phyloP scores from a whole-genome alignment of 2,797 vertebrate species.

The Eremophila alpestris region DNA sequence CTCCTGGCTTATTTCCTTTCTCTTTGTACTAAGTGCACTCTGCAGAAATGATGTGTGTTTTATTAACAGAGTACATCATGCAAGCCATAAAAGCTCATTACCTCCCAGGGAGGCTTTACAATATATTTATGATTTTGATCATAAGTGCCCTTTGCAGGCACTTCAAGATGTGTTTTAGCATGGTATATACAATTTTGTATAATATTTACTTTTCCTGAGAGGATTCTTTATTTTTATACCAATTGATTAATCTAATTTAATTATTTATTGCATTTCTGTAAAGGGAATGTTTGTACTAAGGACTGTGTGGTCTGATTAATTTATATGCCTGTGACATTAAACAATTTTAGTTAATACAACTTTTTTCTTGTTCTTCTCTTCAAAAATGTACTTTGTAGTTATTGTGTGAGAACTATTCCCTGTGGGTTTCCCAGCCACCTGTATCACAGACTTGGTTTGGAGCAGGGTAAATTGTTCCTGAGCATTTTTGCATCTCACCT shows the following conservation, averaged over 20 bases:
- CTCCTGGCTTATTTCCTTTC: not conserved
- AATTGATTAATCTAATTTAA: constrained; percentile 76
- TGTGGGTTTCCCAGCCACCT: not conserved
- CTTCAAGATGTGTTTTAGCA: constrained; percentile 71
- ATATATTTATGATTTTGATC: constrained; percentile 63
- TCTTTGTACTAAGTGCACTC: not conserved
- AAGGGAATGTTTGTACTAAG: constrained; percentile 55
- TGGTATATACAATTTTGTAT: constrained; percentile 53
- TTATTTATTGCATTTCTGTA: constrained; percentile 79
- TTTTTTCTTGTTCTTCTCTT: constrained; percentile 38
- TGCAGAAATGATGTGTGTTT: not conserved
- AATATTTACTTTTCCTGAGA: constrained; percentile 66
- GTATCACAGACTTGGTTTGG: not conserved
- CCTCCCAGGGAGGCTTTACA: constrained; percentile 66
- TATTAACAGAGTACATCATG: not conserved
- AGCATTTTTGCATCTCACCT: not conserved
- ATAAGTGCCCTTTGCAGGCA: constrained; percentile 49
- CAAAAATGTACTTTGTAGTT: not conserved
- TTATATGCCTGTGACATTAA: constrained; percentile 75
- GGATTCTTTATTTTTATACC: constrained; percentile 70
- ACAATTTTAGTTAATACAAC: constrained; percentile 27
- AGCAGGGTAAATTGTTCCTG: not conserved
- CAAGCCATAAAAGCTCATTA: constrained; percentile 23
- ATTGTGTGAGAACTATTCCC: not conserved
- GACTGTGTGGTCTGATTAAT: constrained; percentile 67